phyloP scores from a whole-genome alignment of 2,113 vertebrate genomes.

The Cyprinodon brontotheroides region DNA sequence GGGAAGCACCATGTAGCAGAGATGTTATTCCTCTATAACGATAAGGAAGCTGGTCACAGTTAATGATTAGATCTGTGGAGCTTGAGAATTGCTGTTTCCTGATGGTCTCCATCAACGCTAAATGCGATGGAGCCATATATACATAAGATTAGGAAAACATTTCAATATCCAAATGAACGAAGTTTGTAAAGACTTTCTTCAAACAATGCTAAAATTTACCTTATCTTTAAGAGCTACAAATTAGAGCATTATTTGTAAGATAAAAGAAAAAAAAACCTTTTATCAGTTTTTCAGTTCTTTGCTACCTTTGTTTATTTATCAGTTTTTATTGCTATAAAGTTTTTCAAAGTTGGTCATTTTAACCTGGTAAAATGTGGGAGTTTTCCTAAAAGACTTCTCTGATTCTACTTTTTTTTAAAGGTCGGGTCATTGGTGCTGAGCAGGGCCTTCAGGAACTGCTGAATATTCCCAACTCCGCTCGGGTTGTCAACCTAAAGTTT shows the following conservation, averaged over 20 bases:
- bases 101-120: not conserved
- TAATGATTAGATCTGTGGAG: not conserved
- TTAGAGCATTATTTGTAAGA: not conserved
- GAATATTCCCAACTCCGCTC: slow-evolving; percentile 91
- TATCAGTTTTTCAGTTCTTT: too few species aligned
- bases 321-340: too few species aligned
- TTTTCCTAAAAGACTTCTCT: not conserved
- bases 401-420: slow-evolving; percentile 66
- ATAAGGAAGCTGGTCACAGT: not conserved
- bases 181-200: not conserved
- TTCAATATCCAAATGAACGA: not conserved
- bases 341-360: not conserved
- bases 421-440: slow-evolving; percentile 81
- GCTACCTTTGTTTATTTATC: too few species aligned
- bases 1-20: not conserved
- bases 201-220: not conserved
- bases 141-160: not conserved
- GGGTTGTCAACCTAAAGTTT: slow-evolving; percentile 88
- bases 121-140: too few species aligned
- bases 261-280: not conserved
- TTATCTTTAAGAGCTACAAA: not conserved
- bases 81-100: not conserved
- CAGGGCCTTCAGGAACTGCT: slow-evolving; percentile 88
- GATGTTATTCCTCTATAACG: too few species aligned
- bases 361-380: not conserved